phyloP scores from a whole-genome alignment of 2,113 vertebrate genomes.

The Mus spicilegus region DNA sequence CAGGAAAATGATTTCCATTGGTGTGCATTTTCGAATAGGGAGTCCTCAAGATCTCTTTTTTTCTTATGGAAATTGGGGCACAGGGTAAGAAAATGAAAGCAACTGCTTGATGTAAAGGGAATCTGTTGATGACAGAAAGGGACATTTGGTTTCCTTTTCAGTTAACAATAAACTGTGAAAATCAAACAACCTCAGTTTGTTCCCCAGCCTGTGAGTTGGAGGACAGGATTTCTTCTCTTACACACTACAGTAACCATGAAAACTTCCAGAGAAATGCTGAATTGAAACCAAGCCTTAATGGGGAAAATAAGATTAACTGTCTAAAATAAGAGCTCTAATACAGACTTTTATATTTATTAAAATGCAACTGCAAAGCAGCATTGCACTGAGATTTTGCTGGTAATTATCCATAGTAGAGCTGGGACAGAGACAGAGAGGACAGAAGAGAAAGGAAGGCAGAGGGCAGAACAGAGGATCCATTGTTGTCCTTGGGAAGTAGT shows the following conservation, averaged over 20 bases:
- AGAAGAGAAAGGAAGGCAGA: background rate
- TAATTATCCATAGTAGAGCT: slow-evolving; percentile 1
- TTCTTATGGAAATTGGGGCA: slow-evolving; percentile 47
- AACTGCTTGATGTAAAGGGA: background rate
- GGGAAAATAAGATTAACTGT: background rate
- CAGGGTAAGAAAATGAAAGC: slow-evolving; percentile 53
- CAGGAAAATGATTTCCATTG: slow-evolving; percentile 47
- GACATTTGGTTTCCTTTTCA: slow-evolving; percentile 39
- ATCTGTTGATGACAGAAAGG: slow-evolving; percentile 17
- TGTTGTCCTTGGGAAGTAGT: background rate
- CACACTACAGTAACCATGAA: slow-evolving; percentile 13
- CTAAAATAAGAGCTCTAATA: slow-evolving; percentile 37
- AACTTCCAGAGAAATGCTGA: slow-evolving; percentile 56
- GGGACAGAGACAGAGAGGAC: background rate
- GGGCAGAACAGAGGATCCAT: background rate
- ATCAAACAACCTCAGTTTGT: slow-evolving; percentile 34
- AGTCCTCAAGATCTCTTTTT: slow-evolving; percentile 39
- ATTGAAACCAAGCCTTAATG: slow-evolving; percentile 42
- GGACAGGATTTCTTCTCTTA: slow-evolving; percentile 15
- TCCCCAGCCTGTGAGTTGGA: background rate
- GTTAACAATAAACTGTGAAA: slow-evolving; percentile 46
- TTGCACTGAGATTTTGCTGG: slow-evolving; percentile 31
- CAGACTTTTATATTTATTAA: slow-evolving; percentile 43
- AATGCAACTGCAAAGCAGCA: slow-evolving; percentile 48
- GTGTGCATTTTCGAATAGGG: slow-evolving; percentile 42